These are phyloP conservation scores for Noctua pronuba DNA, from an alignment of 2,888 invertebrate species.

Conservation along the genomic window DNA sequence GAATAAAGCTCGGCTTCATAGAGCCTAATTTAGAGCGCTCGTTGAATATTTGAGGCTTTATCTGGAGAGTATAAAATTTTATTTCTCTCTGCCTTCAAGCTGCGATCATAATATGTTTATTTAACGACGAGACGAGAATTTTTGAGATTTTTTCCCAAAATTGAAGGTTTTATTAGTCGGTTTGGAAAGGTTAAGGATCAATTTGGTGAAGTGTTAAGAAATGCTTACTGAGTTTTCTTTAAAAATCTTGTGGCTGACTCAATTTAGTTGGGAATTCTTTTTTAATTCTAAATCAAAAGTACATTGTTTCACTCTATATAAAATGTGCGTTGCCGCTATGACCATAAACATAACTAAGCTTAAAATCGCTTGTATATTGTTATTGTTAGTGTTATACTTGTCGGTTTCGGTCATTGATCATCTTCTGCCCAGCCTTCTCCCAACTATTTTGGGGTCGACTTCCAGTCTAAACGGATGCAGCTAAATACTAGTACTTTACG, in stretches of 20 bases:
- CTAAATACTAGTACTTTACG: no score
- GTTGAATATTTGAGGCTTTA: conserved; percentile 73
- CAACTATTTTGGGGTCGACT: no score
- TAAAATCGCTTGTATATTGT: no score
- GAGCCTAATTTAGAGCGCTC: conserved; percentile 67
- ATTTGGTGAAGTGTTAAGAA: conserved; percentile 20
- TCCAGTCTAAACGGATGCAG: no score
- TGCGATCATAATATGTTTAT: conserved; percentile 59
- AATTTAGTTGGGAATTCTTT: background rate
- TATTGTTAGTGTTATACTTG: no score
- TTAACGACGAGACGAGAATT: conserved; percentile 42
- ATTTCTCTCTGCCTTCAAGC: conserved; percentile 54
- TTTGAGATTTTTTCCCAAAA: conserved; percentile 25
- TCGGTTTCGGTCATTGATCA: no score
- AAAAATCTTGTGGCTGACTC: background rate
- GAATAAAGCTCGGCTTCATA: conserved; percentile 62
- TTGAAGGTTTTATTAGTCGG: conserved; percentile 3
- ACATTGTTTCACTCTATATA: background rate
- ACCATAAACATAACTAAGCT: background rate
- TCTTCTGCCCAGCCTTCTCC: no score
- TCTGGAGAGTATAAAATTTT: conserved; percentile 71
- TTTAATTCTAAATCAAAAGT: background rate
- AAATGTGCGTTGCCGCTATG: background rate
- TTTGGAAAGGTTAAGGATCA: background rate
- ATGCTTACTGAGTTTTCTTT: background rate